A percentile compares a stretch with the other conserved stretches of the same genome.
Evolutionary conservation across 2,797 vertebrate species (phyloP).

Genomic region (Phataginus tetradactyla): DNA sequence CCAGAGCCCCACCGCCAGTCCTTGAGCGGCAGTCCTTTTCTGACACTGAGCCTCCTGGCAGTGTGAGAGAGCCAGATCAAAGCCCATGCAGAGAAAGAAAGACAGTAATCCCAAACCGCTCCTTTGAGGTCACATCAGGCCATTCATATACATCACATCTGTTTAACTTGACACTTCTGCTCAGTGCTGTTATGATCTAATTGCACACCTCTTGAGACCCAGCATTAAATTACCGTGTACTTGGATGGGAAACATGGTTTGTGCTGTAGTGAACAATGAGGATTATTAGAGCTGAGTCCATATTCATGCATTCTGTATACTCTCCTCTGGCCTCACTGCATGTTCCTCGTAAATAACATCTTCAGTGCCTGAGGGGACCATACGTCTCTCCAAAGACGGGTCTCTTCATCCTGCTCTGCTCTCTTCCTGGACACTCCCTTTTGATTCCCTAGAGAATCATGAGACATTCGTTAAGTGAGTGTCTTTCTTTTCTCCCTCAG

Average conservation of each 20-base stretch:
- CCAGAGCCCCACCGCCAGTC: neutral
- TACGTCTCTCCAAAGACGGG: neutral
- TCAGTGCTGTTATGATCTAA: constrained; percentile 8
- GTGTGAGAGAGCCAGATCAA: constrained; percentile 32
- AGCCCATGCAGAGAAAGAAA: constrained; percentile 45
- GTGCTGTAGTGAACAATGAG: neutral
- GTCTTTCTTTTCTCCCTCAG: neutral
- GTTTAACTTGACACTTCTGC: constrained; percentile 53
- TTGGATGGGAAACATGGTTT: constrained; percentile 14
- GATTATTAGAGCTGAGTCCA: constrained; percentile 33
- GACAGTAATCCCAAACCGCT: constrained; percentile 44
- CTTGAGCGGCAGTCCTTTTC: constrained; percentile 13
- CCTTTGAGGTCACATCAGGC: constrained; percentile 66
- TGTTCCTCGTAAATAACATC: neutral
- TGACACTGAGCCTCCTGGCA: neutral
- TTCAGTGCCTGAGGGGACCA: neutral
- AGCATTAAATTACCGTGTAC: neutral
- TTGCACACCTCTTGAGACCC: constrained; percentile 26
- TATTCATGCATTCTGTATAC: neutral
- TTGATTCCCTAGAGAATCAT: neutral
- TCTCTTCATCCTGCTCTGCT: neutral
- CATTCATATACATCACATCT: constrained; percentile 55
- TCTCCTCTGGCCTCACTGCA: neutral
- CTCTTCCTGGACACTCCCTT: neutral
- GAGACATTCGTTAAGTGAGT: neutral